phyloP scores from a whole-genome alignment of 1,140 invertebrate genomes.

The Drosophila nigromelanica region DNA sequence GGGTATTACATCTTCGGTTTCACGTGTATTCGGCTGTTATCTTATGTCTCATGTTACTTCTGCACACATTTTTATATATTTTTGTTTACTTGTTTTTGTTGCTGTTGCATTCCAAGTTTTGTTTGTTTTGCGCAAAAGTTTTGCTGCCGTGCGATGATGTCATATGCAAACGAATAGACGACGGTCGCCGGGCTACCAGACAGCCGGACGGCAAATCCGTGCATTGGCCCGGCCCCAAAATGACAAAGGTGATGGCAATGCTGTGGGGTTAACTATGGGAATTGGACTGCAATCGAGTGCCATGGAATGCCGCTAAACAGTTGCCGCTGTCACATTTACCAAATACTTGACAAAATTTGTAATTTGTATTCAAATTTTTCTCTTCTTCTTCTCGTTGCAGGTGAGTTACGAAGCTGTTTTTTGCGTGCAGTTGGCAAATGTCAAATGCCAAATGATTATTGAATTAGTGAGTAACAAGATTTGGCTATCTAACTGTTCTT shows the following conservation, averaged over 20 bases:
- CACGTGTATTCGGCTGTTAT: background rate
- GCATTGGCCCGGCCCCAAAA: slow-evolving; percentile 31
- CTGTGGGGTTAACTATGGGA: slow-evolving; percentile 7
- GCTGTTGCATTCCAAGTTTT: slow-evolving; percentile 55
- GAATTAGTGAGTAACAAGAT: background rate
- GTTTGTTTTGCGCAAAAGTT: slow-evolving; percentile 66
- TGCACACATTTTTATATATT: background rate
- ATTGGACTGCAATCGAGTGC: slow-evolving; percentile 15
- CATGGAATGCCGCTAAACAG: background rate
- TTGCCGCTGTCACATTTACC: slow-evolving; percentile 3
- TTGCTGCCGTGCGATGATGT: slow-evolving; percentile 62
- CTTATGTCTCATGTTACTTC: background rate
- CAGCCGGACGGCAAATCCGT: slow-evolving; percentile 11
- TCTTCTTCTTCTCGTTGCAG: slow-evolving; percentile 38
- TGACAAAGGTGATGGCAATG: slow-evolving; percentile 44
- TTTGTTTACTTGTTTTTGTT: slow-evolving; percentile 48
- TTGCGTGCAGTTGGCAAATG: background rate
- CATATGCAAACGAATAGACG: slow-evolving; percentile 66
- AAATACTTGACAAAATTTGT: slow-evolving; percentile 14
- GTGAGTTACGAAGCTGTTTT: slow-evolving; percentile 21
- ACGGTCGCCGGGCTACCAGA: background rate
- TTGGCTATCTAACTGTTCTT: background rate
- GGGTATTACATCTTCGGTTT: background rate
- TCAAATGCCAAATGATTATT: background rate
- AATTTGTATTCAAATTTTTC: slow-evolving; percentile 1